A percentile compares a stretch with the other conserved stretches of the same genome.
phyloP scores from a whole-genome alignment of 2,888 invertebrate species.

The Venusia cambrica region DNA sequence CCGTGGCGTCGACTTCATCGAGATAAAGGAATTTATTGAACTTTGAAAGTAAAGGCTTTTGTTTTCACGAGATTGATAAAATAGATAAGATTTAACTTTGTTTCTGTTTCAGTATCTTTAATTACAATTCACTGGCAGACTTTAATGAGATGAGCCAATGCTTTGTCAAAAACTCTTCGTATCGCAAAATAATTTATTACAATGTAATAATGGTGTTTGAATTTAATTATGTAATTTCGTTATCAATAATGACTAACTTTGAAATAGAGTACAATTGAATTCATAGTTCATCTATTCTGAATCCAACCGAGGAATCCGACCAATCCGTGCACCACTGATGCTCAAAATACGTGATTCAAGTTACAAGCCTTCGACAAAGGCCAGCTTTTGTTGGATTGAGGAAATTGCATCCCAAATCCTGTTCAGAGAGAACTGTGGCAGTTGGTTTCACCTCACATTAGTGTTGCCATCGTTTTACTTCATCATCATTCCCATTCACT shows the following conservation, averaged over 20 bases:
- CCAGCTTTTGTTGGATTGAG: conserved; percentile 47
- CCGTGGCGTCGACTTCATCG: conserved; percentile 38
- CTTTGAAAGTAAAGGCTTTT: conserved; percentile 54
- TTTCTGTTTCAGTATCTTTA: conserved; percentile 19
- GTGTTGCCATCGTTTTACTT: too few relatives aligned
- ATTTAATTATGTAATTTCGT: too few relatives aligned
- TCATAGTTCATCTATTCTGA: conserved; percentile 10
- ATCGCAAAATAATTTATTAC: background rate
- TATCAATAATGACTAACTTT: too few relatives aligned
- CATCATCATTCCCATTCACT: too few relatives aligned
- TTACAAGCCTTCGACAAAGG: conserved; percentile 52
- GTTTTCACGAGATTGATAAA: conserved; percentile 48
- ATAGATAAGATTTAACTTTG: conserved; percentile 37
- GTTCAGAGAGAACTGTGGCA: conserved; percentile 34
- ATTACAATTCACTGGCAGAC: conserved; percentile 14
- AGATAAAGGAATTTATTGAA: conserved; percentile 59
- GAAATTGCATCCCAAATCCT: conserved; percentile 66
- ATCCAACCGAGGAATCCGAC: conserved; percentile 18
- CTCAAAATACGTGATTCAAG: conserved; percentile 57
- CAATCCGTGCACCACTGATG: conserved; percentile 30
- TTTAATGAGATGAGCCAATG: conserved; percentile 11
- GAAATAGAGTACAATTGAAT: conserved; percentile 5
- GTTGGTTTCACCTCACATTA: conserved; percentile 5
- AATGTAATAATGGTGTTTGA: too few relatives aligned
- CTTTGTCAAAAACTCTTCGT: conserved; percentile 17